Conservation (phyloP, 2,888 invertebrate species). For the Smittia sp. region DNA sequence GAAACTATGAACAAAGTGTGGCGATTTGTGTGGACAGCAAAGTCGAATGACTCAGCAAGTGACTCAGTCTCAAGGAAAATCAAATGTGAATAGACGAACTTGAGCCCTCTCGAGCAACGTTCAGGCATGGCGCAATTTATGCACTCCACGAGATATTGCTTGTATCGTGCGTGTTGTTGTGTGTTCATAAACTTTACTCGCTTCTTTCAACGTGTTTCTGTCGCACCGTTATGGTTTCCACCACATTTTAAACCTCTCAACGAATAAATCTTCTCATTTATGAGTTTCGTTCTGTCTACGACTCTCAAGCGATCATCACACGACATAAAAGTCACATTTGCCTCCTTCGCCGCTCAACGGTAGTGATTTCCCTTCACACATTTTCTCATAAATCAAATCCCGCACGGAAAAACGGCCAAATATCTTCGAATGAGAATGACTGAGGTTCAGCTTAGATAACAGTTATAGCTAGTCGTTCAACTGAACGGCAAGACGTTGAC, state of each 20-base stretch:
- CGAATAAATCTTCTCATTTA: constrained; percentile 25
- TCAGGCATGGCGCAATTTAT: neutral
- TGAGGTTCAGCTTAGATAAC: too few relatives aligned
- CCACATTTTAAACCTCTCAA: constrained; percentile 23
- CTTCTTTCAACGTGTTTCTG: neutral
- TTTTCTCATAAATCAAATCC: neutral
- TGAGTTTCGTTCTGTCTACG: neutral
- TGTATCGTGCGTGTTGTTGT: neutral
- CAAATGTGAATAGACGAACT: neutral
- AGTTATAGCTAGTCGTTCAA: too few relatives aligned
- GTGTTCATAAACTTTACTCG: neutral
- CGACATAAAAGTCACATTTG: constrained; percentile 10
- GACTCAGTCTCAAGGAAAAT: neutral
- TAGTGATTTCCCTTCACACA: neutral
- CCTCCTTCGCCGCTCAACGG: neutral
- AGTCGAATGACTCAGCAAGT: constrained; percentile 7
- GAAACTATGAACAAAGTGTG: too few relatives aligned
- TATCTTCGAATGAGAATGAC: too few relatives aligned
- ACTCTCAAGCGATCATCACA: neutral
- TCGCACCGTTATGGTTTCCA: constrained; percentile 8
- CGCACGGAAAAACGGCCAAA: too few relatives aligned
- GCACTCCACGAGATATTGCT: too few relatives aligned
- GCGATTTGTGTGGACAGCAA: neutral
- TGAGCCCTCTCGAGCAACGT: neutral
- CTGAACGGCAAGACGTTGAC: neutral